A percentile compares a stretch with the other conserved stretches of the same genome.
phyloP scores from a whole-genome alignment of 2,888 invertebrate genomes.

The Brenthis hecate region DNA sequence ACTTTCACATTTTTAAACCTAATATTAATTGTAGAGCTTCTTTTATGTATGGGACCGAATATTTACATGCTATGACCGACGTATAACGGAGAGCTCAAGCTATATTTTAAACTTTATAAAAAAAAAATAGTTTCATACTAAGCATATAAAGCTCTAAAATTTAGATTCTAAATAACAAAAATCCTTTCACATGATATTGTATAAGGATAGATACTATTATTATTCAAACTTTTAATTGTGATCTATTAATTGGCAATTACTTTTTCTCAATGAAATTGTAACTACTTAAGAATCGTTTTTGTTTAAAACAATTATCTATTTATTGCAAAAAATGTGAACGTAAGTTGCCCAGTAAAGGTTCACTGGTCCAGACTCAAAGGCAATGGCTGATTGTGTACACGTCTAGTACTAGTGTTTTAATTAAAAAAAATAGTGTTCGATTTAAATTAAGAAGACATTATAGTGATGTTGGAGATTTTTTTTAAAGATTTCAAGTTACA shows the following conservation, averaged over 20 bases:
- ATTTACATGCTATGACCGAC: too few species aligned
- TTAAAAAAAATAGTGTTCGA: constrained; percentile 34
- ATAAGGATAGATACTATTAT: background rate
- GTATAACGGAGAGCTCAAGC: too few species aligned
- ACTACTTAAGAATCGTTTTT: constrained; percentile 20
- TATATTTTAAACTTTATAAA: too few species aligned
- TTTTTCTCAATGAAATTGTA: constrained; percentile 1
- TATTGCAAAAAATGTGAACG: constrained; percentile 58
- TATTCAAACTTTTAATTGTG: constrained; percentile 8
- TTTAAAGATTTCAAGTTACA: constrained; percentile 59
- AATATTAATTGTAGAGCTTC: too few species aligned
- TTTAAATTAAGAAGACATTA: constrained; percentile 28
- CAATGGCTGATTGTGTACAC: constrained; percentile 54
- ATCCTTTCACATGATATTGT: too few species aligned
- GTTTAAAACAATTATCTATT: constrained; percentile 22
- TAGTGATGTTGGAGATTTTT: constrained; percentile 57
- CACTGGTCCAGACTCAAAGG: constrained; percentile 50
- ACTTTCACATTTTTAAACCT: too few species aligned
- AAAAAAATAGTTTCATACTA: too few species aligned
- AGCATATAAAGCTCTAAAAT: too few species aligned
- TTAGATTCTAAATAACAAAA: too few species aligned
- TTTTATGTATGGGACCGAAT: too few species aligned
- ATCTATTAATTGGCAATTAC: constrained; percentile 14
- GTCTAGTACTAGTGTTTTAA: constrained; percentile 42
- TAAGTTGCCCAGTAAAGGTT: constrained; percentile 42